A percentile compares a stretch with the other conserved stretches of the same genome.
Conservation (phyloP, 2,797 vertebrate species). For the Mustela erminea region DNA sequence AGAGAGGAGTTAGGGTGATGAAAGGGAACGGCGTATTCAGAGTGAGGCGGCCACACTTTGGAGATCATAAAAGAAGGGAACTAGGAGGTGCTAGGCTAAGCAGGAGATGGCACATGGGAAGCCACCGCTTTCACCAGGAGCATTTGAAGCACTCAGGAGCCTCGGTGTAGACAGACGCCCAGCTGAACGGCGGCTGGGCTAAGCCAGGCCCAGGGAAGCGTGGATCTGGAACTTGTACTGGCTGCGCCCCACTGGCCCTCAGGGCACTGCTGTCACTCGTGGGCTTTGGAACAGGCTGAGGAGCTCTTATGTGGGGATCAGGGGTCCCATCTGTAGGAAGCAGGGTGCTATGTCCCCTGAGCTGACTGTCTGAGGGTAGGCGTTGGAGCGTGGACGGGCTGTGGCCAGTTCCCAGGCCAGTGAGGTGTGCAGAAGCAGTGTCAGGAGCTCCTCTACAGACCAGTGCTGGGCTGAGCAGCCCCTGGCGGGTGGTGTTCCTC, state of each 20-base stretch:
- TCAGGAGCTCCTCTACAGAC: background rate
- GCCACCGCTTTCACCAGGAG: background rate
- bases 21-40: background rate
- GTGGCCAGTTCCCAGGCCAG: fast-evolving
- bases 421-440: background rate
- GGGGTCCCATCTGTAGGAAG: fast-evolving
- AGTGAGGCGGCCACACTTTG: background rate
- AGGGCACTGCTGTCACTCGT: background rate
- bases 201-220: background rate
- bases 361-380: background rate
- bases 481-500: background rate
- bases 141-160: background rate
- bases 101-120: background rate
- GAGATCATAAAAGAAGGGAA: background rate
- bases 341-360: background rate
- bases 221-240: background rate
- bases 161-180: fast-evolving
- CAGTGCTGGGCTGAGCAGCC: background rate
- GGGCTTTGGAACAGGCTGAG: background rate
- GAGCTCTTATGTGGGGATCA: background rate
- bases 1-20: background rate
- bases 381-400: background rate
- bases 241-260: background rate
- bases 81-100: background rate
- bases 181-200: fast-evolving